phyloP scores from a whole-genome alignment of 2,797 vertebrate species.

The Silurus aristotelis region DNA sequence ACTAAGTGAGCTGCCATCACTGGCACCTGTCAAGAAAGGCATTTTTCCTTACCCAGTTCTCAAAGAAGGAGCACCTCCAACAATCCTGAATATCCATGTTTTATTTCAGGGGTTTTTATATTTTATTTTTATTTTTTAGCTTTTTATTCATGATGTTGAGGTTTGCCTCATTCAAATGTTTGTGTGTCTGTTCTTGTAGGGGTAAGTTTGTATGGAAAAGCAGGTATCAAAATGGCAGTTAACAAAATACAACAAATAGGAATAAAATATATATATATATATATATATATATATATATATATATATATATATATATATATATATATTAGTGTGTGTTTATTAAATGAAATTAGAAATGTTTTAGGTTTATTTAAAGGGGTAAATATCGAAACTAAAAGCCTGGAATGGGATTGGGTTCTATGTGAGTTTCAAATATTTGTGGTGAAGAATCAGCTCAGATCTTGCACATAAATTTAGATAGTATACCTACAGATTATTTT shows the following conservation, averaged over 20 bases:
- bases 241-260: constrained; percentile 68
- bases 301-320: too few species aligned
- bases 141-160: constrained; percentile 47
- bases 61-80: constrained; percentile 51
- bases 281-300: too few species aligned
- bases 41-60: constrained; percentile 35
- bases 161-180: constrained; percentile 58
- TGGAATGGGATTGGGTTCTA: constrained; percentile 61
- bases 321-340: background rate
- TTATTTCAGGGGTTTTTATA: constrained; percentile 57
- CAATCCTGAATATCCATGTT: constrained; percentile 48
- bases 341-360: constrained; percentile 70
- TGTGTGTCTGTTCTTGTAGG: constrained; percentile 57
- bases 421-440: constrained; percentile 73
- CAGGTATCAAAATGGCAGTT: constrained; percentile 52
- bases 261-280: constrained; percentile 26
- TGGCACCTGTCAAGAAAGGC: constrained; percentile 1
- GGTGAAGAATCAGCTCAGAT: constrained; percentile 77
- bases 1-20: background rate
- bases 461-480: constrained; percentile 83
- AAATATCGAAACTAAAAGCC: constrained; percentile 55
- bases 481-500: constrained; percentile 77
- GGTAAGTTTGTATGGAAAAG: constrained; percentile 55
- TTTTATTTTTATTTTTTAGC: constrained; percentile 47
- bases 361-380: constrained; percentile 78